These are phyloP conservation scores for Holothuria leucospilota DNA, from an alignment of 53 echinoderm and acorn worm genomes.

Conservation along the genomic window DNA sequence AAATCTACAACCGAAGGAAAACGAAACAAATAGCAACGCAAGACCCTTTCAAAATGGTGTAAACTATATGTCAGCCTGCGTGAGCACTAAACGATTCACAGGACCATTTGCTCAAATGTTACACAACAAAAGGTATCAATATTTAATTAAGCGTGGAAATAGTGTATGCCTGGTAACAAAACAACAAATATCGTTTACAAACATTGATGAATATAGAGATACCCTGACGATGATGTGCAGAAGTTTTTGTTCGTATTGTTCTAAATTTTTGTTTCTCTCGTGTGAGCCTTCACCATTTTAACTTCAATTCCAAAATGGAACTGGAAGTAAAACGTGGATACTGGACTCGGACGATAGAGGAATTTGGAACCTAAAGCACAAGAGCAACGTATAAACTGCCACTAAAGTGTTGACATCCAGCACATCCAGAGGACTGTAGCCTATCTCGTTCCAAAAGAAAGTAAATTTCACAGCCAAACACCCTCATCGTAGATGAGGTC, in stretches of 20 bases:
- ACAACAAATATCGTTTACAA: too few species aligned
- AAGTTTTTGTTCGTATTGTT: not conserved
- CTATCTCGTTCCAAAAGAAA: not conserved
- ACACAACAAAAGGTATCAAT: too few species aligned
- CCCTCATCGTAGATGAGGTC: not conserved
- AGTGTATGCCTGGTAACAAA: too few species aligned
- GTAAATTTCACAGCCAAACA: not conserved
- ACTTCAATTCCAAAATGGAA: not conserved
- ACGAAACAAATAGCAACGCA: too few species aligned
- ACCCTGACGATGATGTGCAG: too few species aligned
- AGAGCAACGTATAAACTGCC: not conserved
- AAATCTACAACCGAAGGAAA: too few species aligned
- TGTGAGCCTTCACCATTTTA: not conserved
- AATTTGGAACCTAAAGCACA: not conserved
- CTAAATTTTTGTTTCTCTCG: not conserved
- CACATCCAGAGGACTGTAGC: slow-evolving; percentile 1
- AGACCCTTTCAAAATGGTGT: too few species aligned
- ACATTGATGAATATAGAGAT: too few species aligned
- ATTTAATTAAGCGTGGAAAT: too few species aligned
- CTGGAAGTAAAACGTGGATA: slow-evolving; percentile 14
- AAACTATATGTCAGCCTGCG: too few species aligned
- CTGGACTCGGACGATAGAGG: slow-evolving; percentile 17
- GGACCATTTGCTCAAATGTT: too few species aligned
- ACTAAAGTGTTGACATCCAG: not conserved
- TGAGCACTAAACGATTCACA: too few species aligned